Evolutionary conservation across 2,113 vertebrate genomes (phyloP).

Genomic region (Trichechus manatus): DNA sequence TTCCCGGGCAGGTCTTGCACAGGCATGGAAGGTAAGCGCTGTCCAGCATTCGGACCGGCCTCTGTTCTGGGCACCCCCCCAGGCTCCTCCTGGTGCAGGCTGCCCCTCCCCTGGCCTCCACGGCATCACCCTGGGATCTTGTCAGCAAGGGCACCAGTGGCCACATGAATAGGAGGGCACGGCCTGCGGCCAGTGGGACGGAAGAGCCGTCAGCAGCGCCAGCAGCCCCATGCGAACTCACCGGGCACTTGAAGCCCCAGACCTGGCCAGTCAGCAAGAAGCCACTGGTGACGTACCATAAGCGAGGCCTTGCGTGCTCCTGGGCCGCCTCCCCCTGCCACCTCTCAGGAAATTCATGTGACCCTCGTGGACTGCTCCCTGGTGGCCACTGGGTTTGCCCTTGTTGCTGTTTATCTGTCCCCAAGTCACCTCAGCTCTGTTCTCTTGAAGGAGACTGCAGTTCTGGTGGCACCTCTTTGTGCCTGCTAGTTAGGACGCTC

Average conservation of each 20-base stretch:
- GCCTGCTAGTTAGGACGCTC: rapidly evolving
- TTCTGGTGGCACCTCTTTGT: background rate
- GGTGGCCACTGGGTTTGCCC: background rate
- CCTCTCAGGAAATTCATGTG: background rate
- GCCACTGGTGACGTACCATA: no score
- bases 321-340: background rate
- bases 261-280: background rate
- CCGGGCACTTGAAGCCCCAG: background rate
- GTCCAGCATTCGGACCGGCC: background rate
- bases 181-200: no score
- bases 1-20: background rate
- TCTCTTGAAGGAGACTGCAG: rapidly evolving
- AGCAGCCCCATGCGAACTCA: no score
- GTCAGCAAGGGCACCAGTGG: no score
- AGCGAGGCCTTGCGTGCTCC: rapidly evolving
- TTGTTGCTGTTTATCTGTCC: rapidly evolving
- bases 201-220: no score
- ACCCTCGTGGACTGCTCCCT: background rate
- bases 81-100: background rate
- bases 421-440: no score
- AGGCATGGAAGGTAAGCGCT: background rate
- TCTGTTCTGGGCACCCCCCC: background rate
- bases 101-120: background rate
- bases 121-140: no score
- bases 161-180: background rate